phyloP scores from a whole-genome alignment of 2,113 vertebrate genomes.

The Dascyllus trimaculatus region DNA sequence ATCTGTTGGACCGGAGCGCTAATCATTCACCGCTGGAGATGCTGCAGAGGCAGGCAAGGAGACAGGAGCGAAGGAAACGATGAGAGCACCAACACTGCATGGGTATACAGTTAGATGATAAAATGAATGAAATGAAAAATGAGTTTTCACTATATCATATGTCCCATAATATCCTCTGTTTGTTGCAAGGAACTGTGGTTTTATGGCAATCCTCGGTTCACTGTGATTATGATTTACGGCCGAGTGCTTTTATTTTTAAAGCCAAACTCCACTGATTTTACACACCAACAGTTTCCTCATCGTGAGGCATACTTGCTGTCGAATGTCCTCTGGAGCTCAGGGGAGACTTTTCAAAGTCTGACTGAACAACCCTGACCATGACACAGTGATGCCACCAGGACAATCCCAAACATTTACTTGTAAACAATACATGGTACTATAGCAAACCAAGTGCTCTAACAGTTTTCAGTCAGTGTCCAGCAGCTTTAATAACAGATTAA shows the following conservation, averaged over 20 bases:
- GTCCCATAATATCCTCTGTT: not conserved
- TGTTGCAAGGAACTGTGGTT: not conserved
- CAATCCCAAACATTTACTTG: not conserved
- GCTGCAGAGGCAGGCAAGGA: not conserved
- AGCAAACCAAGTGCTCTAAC: no score
- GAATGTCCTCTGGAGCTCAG: no score
- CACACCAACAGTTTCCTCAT: no score
- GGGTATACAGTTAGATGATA: not conserved
- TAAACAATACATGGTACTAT: no score
- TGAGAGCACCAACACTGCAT: not conserved
- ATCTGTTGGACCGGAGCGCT: constrained; percentile 3
- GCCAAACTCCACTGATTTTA: not conserved
- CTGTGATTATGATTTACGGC: not conserved
- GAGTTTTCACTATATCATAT: no score
- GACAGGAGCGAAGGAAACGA: not conserved
- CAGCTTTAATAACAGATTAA: no score
- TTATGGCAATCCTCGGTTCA: not conserved
- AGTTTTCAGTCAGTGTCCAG: no score
- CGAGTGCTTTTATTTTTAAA: not conserved
- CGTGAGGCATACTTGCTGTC: no score
- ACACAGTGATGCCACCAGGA: not conserved
- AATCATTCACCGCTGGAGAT: constrained; percentile 23
- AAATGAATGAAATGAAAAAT: not conserved
- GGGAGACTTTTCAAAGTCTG: no score
- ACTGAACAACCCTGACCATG: no score